Evolutionary conservation across 2,113 vertebrate species (phyloP).

Genomic region (Indicator indicator): DNA sequence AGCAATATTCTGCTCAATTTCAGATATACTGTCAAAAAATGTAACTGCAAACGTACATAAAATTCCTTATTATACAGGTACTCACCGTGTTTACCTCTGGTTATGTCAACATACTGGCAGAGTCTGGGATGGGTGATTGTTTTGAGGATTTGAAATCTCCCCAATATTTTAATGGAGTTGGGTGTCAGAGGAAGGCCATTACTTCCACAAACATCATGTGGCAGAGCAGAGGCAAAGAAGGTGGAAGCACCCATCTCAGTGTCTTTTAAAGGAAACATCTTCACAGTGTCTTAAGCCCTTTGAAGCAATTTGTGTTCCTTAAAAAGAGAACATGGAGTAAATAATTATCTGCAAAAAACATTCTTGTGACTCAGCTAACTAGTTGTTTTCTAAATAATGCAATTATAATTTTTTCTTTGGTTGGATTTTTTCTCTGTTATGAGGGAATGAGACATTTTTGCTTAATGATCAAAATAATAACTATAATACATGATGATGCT

Average conservation of each 20-base stretch:
- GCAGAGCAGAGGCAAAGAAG: conserved; percentile 96
- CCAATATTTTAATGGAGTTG: conserved; percentile 98
- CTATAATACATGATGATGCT: background rate
- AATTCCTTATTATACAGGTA: background rate
- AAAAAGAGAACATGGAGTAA: background rate
- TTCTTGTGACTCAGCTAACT: background rate
- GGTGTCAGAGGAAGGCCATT: conserved; percentile 97
- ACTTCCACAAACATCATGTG: conserved; percentile 97
- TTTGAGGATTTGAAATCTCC: conserved; percentile 97
- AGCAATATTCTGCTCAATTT: background rate
- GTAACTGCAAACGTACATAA: background rate
- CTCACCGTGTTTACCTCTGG: conserved; percentile 95
- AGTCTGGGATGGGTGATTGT: conserved; percentile 93
- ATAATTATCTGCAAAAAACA: background rate
- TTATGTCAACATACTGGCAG: conserved; percentile 96
- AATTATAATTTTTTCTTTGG: background rate
- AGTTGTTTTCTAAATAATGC: background rate
- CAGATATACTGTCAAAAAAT: background rate
- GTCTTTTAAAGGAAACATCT: conserved; percentile 91
- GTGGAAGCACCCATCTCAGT: conserved; percentile 94
- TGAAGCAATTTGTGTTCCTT: background rate
- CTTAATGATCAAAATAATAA: background rate
- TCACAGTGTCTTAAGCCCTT: background rate
- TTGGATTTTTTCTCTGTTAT: background rate
- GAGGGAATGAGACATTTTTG: background rate